These are phyloP conservation scores for Ctenodactylus gundi DNA, from an alignment of 2,113 vertebrate genomes.

Conservation along the genomic window DNA sequence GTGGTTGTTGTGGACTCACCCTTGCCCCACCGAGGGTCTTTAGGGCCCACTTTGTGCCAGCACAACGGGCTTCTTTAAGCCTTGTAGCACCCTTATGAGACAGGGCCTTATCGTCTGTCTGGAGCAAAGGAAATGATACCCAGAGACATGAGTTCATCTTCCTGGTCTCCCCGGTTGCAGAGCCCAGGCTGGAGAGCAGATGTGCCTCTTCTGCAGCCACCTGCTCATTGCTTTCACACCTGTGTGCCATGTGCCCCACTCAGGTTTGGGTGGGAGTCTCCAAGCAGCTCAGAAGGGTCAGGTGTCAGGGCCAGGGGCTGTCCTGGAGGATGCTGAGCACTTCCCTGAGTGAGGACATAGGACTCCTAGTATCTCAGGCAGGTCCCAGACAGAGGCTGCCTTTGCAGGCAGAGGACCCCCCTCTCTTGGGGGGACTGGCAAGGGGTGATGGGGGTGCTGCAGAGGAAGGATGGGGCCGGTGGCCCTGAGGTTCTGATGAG, in stretches of 20 bases:
- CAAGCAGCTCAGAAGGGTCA: not conserved
- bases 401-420: not conserved
- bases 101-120: not conserved
- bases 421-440: not conserved
- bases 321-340: not conserved
- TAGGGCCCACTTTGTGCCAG: not conserved
- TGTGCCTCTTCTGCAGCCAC: not conserved
- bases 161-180: not conserved
- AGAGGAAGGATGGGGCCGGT: not conserved
- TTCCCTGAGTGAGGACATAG: not conserved
- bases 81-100: accelerated
- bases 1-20: not conserved
- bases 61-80: not conserved
- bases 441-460: not conserved
- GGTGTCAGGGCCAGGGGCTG: not conserved
- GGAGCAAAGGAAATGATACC: not conserved
- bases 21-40: not conserved
- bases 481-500: not conserved
- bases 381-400: not conserved
- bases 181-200: not conserved
- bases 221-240: accelerated
- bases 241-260: not conserved
- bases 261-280: not conserved
- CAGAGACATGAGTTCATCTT: not conserved
- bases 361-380: not conserved